Percentiles rank a stretch among this genome's conserved stretches.
These are phyloP conservation scores for Entomobrya multifasciata DNA, from an alignment of 2,888 invertebrate species.

Conservation along the genomic window DNA sequence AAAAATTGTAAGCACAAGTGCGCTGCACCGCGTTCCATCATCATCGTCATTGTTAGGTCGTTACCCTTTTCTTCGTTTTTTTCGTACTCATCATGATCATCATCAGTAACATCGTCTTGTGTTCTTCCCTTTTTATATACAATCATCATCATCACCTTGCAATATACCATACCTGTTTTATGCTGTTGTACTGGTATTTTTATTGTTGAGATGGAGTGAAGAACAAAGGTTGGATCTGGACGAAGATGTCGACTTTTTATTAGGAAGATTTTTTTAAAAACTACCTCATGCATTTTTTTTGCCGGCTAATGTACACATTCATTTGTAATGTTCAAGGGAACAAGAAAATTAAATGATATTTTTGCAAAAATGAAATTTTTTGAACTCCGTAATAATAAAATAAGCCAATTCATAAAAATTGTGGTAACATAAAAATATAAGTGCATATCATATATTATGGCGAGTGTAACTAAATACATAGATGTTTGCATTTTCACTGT, in stretches of 20 bases:
- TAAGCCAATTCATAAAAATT: conserved; percentile 33
- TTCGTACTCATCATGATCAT: conserved; percentile 21
- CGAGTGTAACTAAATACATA: no score
- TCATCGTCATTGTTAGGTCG: conserved; percentile 61
- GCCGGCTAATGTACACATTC: neutral
- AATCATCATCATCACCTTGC: neutral
- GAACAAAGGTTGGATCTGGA: conserved; percentile 40
- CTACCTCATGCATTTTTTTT: conserved; percentile 15
- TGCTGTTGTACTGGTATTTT: conserved; percentile 22
- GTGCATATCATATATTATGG: neutral
- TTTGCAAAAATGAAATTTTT: conserved; percentile 13
- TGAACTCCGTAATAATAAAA: conserved; percentile 11
- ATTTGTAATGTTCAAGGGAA: neutral
- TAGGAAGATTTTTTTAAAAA: conserved; percentile 34
- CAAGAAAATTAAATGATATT: conserved; percentile 11
- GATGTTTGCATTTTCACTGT: no score
- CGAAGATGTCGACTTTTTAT: conserved; percentile 38
- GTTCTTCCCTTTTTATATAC: conserved; percentile 21
- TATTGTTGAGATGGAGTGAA: conserved; percentile 33
- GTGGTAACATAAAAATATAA: neutral
- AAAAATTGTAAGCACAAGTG: conserved; percentile 52
- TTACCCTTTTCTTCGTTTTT: conserved; percentile 55
- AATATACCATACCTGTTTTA: conserved; percentile 29
- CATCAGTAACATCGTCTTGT: conserved; percentile 36
- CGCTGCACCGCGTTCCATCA: conserved; percentile 63